Base-by-base conservation (phyloP, 2,888 invertebrate genomes). In the Thalpophila matura region DNA sequence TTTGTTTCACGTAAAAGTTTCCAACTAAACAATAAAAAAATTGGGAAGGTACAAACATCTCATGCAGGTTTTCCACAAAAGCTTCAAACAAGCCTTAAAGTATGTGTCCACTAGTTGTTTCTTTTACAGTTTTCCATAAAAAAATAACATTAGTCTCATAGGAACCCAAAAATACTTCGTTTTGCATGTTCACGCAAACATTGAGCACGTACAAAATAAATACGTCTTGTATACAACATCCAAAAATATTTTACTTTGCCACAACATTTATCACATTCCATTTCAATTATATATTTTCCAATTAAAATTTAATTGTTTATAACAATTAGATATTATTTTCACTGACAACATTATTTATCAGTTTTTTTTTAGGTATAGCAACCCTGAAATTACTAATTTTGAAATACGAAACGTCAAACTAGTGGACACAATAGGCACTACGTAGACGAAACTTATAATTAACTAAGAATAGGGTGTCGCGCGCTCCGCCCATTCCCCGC, bases 71-170 rank as follows among this genome's bases (percentile, higher is more conserved):
- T 59, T 56, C 74, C 70, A 71, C 27, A 18, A 16, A 51, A 60
- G 42, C 43, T 33, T 53, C 74, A 49, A 67, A 56, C 18, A 38
- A 43, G 31, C 49, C 27, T n/a, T 12, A 37, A 51, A 57, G 10
- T 63, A 20, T 55, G 77, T 76, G 76, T 77, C 76, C 76, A 76
- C 76, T 77, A 76, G 76, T 66, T 74, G 33, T 53, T 45, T 49
- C 16, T 6, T 3, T 26, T 61, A 42, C 10, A 29, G 3, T 38
- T 38, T 3, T 6, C 7, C 45, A 35, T 35, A 29, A 27, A 14
- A 43, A 45, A 42, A 68, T 22, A 40, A 50, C 12, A 33, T 26
- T 35, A 27, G n/a, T 40, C 35, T 37, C 6, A 53, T 59, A 74
- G 74, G 68, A 71, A 73, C 74, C 18, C 33, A 59, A 51, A 66